Evolutionary conservation across 2,113 vertebrate genomes (phyloP), one percentile per base, ranked within the genome.

Genomic region (Promerops cafer): DNA sequence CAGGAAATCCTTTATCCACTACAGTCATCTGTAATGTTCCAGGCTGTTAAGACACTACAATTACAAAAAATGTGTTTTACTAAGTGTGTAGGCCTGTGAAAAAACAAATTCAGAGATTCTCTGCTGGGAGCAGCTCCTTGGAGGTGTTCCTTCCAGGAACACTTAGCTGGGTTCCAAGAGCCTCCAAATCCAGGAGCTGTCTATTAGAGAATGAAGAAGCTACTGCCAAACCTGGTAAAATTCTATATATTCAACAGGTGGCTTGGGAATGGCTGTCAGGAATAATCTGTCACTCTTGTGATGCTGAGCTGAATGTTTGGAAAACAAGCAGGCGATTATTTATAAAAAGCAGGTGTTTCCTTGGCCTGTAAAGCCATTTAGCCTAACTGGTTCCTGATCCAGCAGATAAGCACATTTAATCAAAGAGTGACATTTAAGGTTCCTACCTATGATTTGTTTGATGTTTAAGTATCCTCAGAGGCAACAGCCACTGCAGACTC

Each of bases 271-370:
- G 33, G 87, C 90, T 65, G 61, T 77, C 66, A 64, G 91, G 94
- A 92, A 90, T 93, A 94, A 91, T 66, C 63, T 92, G 78, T 83
- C 94, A 83, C 88, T 75, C 61, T 57, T 57, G 61, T 88, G 70
- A n/a, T 9, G 50, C 88, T 71, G 35, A 65, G 77, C 57, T 79
- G 87, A 22, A 84, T 86, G 90, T 96, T 94, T 95, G 89, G 80
- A 95, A 97, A 97, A 97, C 95, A 97, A 97, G 95, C 65, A 22
- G 78, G 37, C 79, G 93, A 89, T 94, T 97, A 96, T 97, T 97
- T 95, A 95, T 76, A 95, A 92, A 97, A 97, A 97, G 95, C 98
- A 98, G 98, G 97, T 98, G 98, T 96, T 98, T 98, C 97, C 97
- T 97, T 83, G 71, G 84, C 97, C 92, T 96, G 93, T 98, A 98